Percentiles rank a stretch among this genome's conserved stretches.
phyloP scores from a whole-genome alignment of 2,888 invertebrate genomes.

The Agriotes lineatus region DNA sequence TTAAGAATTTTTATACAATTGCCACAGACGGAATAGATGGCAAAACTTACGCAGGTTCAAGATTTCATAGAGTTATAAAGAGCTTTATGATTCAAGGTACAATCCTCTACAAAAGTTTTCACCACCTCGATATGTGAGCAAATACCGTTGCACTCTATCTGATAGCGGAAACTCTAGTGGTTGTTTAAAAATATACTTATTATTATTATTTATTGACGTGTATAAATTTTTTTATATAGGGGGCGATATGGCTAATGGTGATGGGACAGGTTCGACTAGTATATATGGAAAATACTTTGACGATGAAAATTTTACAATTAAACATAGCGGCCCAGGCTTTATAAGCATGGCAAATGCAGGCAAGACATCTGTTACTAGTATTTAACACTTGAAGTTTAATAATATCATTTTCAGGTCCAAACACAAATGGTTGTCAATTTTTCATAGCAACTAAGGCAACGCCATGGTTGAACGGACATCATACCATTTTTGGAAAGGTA shows the following conservation, averaged over 20 bases:
- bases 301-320: constrained; percentile 87
- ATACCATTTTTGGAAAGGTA: constrained; percentile 92
- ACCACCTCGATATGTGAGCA: too few relatives aligned
- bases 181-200: too few relatives aligned
- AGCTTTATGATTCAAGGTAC: constrained; percentile 95
- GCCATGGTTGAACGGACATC: constrained; percentile 90
- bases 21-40: constrained; percentile 82
- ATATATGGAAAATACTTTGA: constrained; percentile 88
- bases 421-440: constrained; percentile 97
- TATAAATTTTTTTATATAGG: constrained; percentile 73
- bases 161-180: too few relatives aligned
- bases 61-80: constrained; percentile 88
- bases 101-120: too few relatives aligned
- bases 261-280: constrained; percentile 88
- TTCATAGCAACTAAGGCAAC: constrained; percentile 91
- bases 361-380: constrained; percentile 47
- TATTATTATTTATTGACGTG: too few relatives aligned
- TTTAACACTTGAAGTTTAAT: too few relatives aligned
- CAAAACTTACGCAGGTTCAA: constrained; percentile 81
- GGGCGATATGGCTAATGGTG: constrained; percentile 84
- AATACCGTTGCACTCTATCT: too few relatives aligned
- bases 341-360: constrained; percentile 93
- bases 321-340: constrained; percentile 86
- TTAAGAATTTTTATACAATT: constrained; percentile 87
- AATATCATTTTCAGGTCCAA: constrained; percentile 71